Conservation (phyloP, 2,888 invertebrate species). For the Girardia tigrina region DNA sequence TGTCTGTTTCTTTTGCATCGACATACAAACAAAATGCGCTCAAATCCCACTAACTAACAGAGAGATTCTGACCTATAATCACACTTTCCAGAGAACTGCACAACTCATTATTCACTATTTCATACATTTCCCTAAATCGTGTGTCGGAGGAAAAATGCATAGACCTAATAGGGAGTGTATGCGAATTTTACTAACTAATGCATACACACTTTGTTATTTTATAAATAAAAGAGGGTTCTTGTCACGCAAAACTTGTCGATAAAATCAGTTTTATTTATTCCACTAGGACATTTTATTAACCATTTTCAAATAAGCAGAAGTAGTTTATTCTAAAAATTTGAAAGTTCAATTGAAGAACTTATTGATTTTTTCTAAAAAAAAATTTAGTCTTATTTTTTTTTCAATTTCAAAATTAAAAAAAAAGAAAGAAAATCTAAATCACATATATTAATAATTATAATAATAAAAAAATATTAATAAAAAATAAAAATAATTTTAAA, state of each 20-base stretch:
- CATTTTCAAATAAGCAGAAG: neutral
- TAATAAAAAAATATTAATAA: no score
- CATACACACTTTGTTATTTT: conserved; percentile 20
- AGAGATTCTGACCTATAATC: neutral
- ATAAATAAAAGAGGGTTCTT: conserved; percentile 23
- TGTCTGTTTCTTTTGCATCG: conserved; percentile 19
- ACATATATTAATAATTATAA: no score
- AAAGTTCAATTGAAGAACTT: neutral
- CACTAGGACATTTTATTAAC: conserved; percentile 23
- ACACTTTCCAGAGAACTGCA: neutral
- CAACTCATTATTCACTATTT: neutral
- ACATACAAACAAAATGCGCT: conserved; percentile 17
- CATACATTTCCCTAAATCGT: neutral
- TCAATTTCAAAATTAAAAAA: no score
- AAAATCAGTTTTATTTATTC: conserved; percentile 23
- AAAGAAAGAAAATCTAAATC: no score
- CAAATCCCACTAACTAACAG: conserved; percentile 20
- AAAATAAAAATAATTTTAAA: no score
- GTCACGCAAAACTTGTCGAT: conserved; percentile 23
- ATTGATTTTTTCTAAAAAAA: neutral
- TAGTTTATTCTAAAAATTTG: neutral
- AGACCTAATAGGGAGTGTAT: neutral
- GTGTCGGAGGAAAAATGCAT: neutral
- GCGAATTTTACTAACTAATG: conserved; percentile 1
- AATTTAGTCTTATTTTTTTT: no score